Base-by-base conservation (phyloP, 2,797 vertebrate species). In the Ciconia nigra region DNA sequence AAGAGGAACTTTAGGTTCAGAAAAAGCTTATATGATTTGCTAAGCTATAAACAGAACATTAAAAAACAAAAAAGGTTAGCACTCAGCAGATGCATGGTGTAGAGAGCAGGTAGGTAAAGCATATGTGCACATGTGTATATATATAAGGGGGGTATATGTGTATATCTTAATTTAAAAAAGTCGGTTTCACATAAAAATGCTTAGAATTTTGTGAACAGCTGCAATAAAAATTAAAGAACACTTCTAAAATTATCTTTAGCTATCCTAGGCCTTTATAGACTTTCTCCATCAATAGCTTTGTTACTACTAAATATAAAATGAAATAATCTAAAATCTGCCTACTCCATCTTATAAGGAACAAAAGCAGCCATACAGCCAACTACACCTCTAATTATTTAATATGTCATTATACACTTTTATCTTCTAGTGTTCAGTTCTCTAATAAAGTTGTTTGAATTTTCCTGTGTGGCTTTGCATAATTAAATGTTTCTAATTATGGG, bases 61-160 rank as follows among this genome's bases (percentile, higher is more conserved):
- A 46, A n/a, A 65, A 65, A 8, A 7, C 51, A 37, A 14, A 28
- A 42, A 37, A 11, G 4, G 1, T 46, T 54, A 58, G 1, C 5
- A 22, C 2, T 74, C 31, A 47, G 1, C 7, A 77, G 14, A 7
- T 54, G 7, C 29, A 47, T 46, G 3, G 10, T 49, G 29, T 71
- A 46, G 8, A 51, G 6, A 44, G 5, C 5, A 62, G 31, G 10
- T 63, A 26, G 13, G 22, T 63, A 87, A 77, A 63, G 15, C 2
- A 39, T 54, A 26, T 28, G 9, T 63, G 11, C 33, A 65, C 8
- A 1, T 13, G 4, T 39, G 1, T 42, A 4, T 39, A 35, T 10
- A 15, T 15, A 17, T 35, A 1, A 10, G 0, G 14, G 2, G 4
- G 2, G 8, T 42, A 3, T 44, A 18, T 35, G 5, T 26, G 3